Conservation (phyloP, 2,113 vertebrate genomes). For the Papio anubis region DNA sequence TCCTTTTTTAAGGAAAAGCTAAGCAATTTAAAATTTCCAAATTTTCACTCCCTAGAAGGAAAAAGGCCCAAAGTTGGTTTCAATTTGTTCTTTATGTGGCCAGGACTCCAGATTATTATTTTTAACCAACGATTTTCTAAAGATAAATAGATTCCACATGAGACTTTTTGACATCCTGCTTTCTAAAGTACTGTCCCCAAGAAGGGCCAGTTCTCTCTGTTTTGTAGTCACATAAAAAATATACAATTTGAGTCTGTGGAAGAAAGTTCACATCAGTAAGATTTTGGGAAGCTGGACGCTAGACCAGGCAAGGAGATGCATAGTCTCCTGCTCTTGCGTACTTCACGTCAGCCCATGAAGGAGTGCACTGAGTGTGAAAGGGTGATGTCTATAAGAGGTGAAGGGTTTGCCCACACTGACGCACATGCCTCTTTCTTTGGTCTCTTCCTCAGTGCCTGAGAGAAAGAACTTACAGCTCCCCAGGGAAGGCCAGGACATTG, state of each 20-base stretch:
- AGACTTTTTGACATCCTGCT: not conserved
- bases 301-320: not conserved
- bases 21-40: not conserved
- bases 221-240: not conserved
- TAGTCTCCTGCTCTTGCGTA: not conserved
- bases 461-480: not conserved
- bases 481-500: not conserved
- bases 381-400: not conserved
- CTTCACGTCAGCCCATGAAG: not conserved
- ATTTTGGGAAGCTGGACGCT: not conserved
- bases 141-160: not conserved
- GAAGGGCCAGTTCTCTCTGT: not conserved
- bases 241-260: not conserved
- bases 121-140: not conserved
- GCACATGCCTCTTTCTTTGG: not conserved
- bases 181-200: not conserved
- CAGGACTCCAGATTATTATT: not conserved
- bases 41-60: not conserved
- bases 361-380: not conserved
- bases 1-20: not conserved
- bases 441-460: not conserved
- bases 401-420: not conserved
- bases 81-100: not conserved
- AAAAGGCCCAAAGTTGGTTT: not conserved
- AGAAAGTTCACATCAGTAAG: not conserved